Evolutionary conservation across 2,797 vertebrate species (phyloP).

Genomic region (Numenius phaeopus): DNA sequence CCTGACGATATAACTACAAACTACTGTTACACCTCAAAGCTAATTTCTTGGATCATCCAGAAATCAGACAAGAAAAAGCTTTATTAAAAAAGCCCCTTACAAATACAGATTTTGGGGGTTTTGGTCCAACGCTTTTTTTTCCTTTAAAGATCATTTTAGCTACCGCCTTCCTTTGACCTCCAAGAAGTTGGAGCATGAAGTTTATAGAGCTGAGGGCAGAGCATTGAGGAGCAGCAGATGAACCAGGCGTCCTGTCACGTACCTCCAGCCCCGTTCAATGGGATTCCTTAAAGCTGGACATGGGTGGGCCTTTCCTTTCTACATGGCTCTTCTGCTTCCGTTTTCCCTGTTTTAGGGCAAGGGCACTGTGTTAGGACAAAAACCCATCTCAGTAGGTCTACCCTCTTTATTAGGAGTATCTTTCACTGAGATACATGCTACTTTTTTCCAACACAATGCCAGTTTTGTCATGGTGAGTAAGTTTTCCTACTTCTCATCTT

Average conservation of each 20-base stretch:
- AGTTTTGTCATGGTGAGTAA: slow-evolving; percentile 15
- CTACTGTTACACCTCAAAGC: background rate
- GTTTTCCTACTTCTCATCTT: slow-evolving; percentile 27
- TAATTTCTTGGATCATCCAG: background rate
- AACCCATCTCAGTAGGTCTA: background rate
- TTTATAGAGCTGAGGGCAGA: background rate
- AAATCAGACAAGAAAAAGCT: background rate
- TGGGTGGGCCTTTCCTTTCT: background rate
- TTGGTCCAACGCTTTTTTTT: background rate
- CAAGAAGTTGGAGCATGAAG: background rate
- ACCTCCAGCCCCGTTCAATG: background rate
- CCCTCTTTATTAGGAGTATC: background rate
- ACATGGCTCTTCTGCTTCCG: background rate
- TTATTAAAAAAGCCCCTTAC: background rate
- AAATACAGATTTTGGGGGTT: background rate
- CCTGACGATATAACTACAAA: background rate
- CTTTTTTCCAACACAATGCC: background rate
- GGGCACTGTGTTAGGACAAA: background rate
- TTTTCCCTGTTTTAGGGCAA: background rate
- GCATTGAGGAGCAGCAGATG: background rate
- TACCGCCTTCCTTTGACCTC: background rate
- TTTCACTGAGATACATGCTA: background rate
- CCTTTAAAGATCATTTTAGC: background rate
- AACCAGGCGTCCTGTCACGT: background rate
- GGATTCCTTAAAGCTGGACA: background rate